Base-by-base conservation (phyloP, 2,113 vertebrate species). In the Clarias batrachus region DNA sequence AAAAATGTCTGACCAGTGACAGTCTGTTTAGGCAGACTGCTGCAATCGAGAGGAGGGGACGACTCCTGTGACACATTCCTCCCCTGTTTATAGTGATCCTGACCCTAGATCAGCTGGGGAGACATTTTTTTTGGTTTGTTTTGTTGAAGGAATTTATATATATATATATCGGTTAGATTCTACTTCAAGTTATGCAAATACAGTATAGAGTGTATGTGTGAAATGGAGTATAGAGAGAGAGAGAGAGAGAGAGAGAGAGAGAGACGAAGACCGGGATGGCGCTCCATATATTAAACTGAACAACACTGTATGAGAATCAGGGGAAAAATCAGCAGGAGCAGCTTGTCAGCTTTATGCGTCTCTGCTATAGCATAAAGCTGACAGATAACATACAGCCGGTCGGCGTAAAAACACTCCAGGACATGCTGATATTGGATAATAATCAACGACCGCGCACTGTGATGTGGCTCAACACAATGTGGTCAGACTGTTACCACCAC, bases 281-380 rank as follows among this genome's bases (percentile, higher is more conserved):
- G 52, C 16, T 17, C 70, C 41, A 54, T 65, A 80, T 70, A 71
- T 70, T 85, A 86, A 81, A 89, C 86, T 76, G 88, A 85, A 84
- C 48, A 81, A 74, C 87, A 88, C 90, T 85, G 86, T 91, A 88
- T 83, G 86, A 88, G 85, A 84, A 87, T 78, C 85, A 85, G 65
- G 86, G 83, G 41, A 37, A 86, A 86, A 41, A 79, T 81, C 73
- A 48, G 33, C 84, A 80, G 76, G 23, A 25, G 85, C 74, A 71
- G 77, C 76, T 56, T 87, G 90, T 90, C 92, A 89, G 66, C 82
- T 33, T 81, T 84, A 83, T 89, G 87, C 83, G 62, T 71, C 65
- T 65, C 65, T 80, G 71, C 63, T 76, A 27, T 70, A 65, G 56
- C 48, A 89, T 84, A 33, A 30, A 80, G 12, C 41, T 27, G 52